phyloP scores from a whole-genome alignment of 2,113 vertebrate species.

The Ovis canadensis region DNA sequence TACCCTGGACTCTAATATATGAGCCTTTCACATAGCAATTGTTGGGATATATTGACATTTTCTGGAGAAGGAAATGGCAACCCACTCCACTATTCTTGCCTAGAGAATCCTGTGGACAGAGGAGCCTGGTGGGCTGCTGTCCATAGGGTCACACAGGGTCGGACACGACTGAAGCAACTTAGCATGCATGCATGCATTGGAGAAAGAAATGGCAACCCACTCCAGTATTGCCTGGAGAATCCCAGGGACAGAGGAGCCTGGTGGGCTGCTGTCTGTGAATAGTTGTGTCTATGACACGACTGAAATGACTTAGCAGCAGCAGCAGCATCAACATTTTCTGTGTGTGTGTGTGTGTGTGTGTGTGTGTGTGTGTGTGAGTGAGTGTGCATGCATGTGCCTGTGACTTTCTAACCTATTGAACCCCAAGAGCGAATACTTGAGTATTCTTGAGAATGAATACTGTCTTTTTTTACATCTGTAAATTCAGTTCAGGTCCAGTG shows the following conservation, averaged over 20 bases:
- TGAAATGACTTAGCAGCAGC: background rate
- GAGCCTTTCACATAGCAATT: background rate
- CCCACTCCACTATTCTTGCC: background rate
- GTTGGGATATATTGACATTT: background rate
- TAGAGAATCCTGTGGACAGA: background rate
- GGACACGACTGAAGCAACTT: accelerated
- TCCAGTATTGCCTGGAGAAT: background rate
- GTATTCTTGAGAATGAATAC: background rate
- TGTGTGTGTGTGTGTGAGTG: background rate
- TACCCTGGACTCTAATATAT: background rate
- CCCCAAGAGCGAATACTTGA: background rate
- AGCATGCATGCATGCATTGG: too few species aligned
- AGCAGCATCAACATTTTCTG: background rate
- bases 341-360: background rate
- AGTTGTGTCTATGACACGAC: accelerated
- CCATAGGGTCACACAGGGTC: too few species aligned
- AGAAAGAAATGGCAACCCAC: too few species aligned
- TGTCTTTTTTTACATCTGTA: background rate
- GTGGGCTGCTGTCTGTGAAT: background rate
- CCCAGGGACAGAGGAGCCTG: background rate
- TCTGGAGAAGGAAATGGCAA: background rate
- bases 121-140: background rate
- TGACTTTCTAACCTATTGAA: background rate
- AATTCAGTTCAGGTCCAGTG: background rate
- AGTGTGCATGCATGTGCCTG: background rate